Percentiles rank a stretch among this genome's conserved stretches.
These are phyloP conservation scores for Saiga tatarica DNA, from an alignment of 2,113 vertebrate species.

Conservation along the genomic window DNA sequence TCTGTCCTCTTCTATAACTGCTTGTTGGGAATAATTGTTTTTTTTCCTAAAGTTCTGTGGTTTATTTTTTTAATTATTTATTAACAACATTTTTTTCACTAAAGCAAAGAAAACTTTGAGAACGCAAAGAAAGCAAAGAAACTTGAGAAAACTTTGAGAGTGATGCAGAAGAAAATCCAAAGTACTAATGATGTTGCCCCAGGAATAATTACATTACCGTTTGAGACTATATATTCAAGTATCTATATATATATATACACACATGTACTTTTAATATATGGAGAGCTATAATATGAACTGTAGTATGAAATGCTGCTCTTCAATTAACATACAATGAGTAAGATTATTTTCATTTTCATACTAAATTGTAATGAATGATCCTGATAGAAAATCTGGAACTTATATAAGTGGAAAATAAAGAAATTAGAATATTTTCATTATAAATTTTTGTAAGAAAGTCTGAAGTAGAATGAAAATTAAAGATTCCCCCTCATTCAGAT, in stretches of 20 bases:
- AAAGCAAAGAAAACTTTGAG: background rate
- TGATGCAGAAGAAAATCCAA: constrained; percentile 24
- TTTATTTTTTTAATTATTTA: background rate
- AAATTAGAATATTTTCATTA: constrained; percentile 21
- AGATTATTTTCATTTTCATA: constrained; percentile 27
- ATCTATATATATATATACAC: background rate
- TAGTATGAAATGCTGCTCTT: background rate
- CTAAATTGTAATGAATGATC: background rate
- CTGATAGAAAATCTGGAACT: constrained; percentile 26
- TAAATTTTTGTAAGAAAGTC: constrained; percentile 30
- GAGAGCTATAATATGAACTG: background rate
- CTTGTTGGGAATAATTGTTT: background rate
- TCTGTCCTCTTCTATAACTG: background rate
- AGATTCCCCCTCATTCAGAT: background rate
- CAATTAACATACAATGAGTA: background rate
- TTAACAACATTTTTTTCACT: background rate
- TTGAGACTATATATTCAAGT: background rate
- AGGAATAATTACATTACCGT: background rate
- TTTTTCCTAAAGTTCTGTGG: background rate
- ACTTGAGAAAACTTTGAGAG: background rate
- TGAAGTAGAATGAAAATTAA: background rate
- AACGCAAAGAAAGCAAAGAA: background rate
- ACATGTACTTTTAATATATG: background rate
- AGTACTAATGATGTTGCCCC: background rate
- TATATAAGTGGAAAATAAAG: background rate